Base-by-base conservation (phyloP, 2,888 invertebrate genomes). In the Diaprepes abbreviatus region DNA sequence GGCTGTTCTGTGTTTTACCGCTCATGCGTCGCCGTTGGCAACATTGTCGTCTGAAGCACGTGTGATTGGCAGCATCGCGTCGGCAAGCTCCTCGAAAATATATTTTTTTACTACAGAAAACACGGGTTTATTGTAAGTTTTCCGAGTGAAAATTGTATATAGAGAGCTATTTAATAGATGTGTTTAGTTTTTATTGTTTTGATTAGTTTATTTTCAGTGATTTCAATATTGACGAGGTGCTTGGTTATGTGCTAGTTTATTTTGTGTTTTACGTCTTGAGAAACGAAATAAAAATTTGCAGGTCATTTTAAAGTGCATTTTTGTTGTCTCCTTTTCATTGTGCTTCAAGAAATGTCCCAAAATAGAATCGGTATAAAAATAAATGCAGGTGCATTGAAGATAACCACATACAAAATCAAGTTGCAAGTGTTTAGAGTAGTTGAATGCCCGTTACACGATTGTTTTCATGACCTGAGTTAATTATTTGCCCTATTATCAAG, bases 1-100 rank as follows among this genome's bases (percentile, higher is more conserved):
- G 66, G 63, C 54, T 24, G 54, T 33, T 50, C 31, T 38, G 21
- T 10, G 19, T 36, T 35, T 43, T 28, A 50, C 12, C 63, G 63
- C 63, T 38, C 63, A 63, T 63, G 38, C 63, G 63, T 45, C 9
- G 14, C 19, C 33, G 80, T 81, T 81, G 82, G 81, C 75, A 79
- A 78, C 80, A 74, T 79, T 81, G 81, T 78, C 72, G 79, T 73
- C 75, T 81, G 81, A 81, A 81, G 81, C 81, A 82, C 81, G 79
- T 81, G 81, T 71, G 77, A 77, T 77, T 74, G 73, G 76, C 75
- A 76, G 79, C 76, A 72, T 79, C 78, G 76, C 76, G 70, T 70
- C 70, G 60, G 60, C 66, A 58, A 70, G 70, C 64, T 70, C 65
- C 36, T 54, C 64, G 16, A 66, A 70, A 66, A 70, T 70, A 62